These are phyloP conservation scores for Resseliella maxima DNA, from an alignment of 2,888 invertebrate genomes.

Conservation along the genomic window DNA sequence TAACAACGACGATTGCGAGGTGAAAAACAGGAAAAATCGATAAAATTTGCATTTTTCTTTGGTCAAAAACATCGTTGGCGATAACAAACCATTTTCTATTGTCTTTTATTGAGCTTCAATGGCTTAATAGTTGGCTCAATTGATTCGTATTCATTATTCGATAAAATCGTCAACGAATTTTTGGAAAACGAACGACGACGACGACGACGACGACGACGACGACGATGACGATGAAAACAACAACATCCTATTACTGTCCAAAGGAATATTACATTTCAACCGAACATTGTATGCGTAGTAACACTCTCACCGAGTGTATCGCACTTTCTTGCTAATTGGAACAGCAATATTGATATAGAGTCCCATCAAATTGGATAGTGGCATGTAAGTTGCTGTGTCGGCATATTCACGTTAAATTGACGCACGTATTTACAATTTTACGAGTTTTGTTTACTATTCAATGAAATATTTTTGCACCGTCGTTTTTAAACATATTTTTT, in stretches of 20 bases:
- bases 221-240: too few relatives aligned
- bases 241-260: too few relatives aligned
- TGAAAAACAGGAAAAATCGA: neutral
- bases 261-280: neutral
- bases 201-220: too few relatives aligned
- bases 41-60: neutral
- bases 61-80: neutral
- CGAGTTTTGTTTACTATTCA: conserved; percentile 19
- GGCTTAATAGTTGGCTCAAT: too few relatives aligned
- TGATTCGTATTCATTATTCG: too few relatives aligned
- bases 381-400: conserved; percentile 11
- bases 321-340: conserved; percentile 14
- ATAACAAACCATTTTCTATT: neutral
- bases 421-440: conserved; percentile 29
- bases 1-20: neutral
- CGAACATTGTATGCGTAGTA: too few relatives aligned
- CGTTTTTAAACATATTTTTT: neutral
- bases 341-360: neutral
- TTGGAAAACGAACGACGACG: too few relatives aligned
- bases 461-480: neutral
- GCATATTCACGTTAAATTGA: neutral
- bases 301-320: neutral
- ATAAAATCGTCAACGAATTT: too few relatives aligned
- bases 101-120: neutral
- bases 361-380: neutral